Evolutionary conservation across 2,888 invertebrate genomes (phyloP).

Genomic region (Cistogaster globosa): DNA sequence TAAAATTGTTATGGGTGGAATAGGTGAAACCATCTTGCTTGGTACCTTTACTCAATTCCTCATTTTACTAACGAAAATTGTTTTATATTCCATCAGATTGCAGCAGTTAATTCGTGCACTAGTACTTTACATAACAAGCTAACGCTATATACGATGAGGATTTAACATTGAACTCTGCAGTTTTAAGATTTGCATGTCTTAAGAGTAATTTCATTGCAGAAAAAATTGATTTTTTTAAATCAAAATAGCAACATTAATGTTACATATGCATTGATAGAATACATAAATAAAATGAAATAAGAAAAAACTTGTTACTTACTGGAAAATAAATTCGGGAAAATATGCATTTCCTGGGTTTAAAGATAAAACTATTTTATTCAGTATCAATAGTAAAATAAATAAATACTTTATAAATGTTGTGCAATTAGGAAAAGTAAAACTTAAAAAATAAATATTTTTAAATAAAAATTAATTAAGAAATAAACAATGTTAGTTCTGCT

Average conservation of each 20-base stretch:
- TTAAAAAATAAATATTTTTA: too few species aligned
- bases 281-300: neutral
- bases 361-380: too few species aligned
- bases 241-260: neutral
- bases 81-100: conserved; percentile 14
- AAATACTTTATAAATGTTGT: too few species aligned
- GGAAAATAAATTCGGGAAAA: too few species aligned
- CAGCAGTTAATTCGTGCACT: conserved; percentile 13
- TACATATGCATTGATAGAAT: neutral
- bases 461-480: too few species aligned
- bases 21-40: neutral
- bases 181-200: conserved; percentile 36
- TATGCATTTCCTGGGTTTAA: too few species aligned
- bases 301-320: neutral
- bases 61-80: conserved; percentile 4
- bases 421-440: too few species aligned
- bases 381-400: too few species aligned
- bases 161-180: conserved; percentile 34
- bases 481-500: too few species aligned
- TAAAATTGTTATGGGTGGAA: conserved; percentile 6
- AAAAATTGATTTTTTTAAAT: conserved; percentile 32
- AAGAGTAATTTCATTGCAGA: conserved; percentile 11
- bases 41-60: neutral
- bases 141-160: conserved; percentile 19
- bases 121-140: conserved; percentile 27